Percentiles rank a stretch among this genome's conserved stretches.
phyloP scores from a whole-genome alignment of 1,140 invertebrate species.

The Penaeus japonicus region DNA sequence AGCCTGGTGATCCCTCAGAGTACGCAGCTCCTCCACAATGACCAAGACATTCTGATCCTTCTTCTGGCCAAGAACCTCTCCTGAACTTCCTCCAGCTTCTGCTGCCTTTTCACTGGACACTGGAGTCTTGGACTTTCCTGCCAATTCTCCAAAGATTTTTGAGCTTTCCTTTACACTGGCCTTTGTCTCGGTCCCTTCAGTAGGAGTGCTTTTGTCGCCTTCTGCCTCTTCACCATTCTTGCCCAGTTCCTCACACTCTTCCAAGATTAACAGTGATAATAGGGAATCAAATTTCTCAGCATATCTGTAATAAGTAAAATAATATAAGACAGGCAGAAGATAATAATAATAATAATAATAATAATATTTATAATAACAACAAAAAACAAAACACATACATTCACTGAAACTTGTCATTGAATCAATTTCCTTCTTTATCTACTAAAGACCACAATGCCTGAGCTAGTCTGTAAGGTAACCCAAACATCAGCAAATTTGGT shows the following conservation, averaged over 20 bases:
- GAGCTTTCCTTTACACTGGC: no score
- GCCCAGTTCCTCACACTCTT: not conserved
- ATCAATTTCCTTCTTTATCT: no score
- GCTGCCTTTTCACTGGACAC: not conserved
- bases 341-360: not conserved
- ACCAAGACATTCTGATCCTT: slow-evolving; percentile 1
- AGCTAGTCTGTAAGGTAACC: no score
- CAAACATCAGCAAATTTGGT: no score
- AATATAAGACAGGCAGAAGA: not conserved
- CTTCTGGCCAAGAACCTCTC: not conserved
- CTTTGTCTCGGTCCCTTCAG: no score
- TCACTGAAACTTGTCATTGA: no score
- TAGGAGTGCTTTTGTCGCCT: no score
- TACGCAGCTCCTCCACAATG: slow-evolving; percentile 28
- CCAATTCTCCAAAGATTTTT: no score
- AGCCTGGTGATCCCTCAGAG: slow-evolving; percentile 26
- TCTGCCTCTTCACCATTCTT: not conserved
- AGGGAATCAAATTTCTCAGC: slow-evolving; percentile 39
- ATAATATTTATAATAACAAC: no score
- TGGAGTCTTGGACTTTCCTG: not conserved
- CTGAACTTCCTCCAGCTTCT: not conserved
- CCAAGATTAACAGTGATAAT: not conserved
- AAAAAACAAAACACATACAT: no score
- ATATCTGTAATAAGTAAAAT: slow-evolving; percentile 25
- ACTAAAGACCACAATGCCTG: no score